Conservation (phyloP, 2,113 vertebrate species). For the Hyla sarda region DNA sequence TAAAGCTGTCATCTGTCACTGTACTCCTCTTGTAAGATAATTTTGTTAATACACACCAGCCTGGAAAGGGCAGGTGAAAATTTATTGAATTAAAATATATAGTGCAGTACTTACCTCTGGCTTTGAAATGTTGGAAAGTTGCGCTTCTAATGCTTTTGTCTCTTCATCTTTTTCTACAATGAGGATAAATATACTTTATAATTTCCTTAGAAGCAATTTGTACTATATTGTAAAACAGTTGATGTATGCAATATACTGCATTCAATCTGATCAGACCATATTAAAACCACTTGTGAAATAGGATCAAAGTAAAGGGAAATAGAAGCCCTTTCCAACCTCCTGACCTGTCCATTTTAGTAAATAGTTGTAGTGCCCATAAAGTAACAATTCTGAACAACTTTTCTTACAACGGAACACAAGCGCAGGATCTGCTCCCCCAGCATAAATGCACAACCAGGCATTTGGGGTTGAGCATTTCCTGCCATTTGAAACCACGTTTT, state of each 20-base stretch:
- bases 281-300: background rate
- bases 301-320: background rate
- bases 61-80: no score
- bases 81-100: no score
- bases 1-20: background rate
- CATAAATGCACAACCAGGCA: no score
- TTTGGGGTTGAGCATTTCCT: no score
- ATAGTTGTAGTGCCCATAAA: no score
- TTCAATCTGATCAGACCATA: background rate
- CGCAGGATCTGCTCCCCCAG: no score
- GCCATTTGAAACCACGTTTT: no score
- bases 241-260: background rate
- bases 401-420: no score
- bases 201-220: background rate
- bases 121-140: conserved; percentile 84
- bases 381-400: no score
- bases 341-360: background rate
- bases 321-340: background rate
- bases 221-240: background rate
- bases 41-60: no score
- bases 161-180: conserved; percentile 89
- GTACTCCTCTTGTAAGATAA: no score
- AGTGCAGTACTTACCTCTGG: conserved; percentile 82
- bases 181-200: conserved; percentile 49
- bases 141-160: conserved; percentile 82